These are phyloP conservation scores for Lysandra coridon DNA, from an alignment of 2,888 invertebrate species.

Conservation along the genomic window DNA sequence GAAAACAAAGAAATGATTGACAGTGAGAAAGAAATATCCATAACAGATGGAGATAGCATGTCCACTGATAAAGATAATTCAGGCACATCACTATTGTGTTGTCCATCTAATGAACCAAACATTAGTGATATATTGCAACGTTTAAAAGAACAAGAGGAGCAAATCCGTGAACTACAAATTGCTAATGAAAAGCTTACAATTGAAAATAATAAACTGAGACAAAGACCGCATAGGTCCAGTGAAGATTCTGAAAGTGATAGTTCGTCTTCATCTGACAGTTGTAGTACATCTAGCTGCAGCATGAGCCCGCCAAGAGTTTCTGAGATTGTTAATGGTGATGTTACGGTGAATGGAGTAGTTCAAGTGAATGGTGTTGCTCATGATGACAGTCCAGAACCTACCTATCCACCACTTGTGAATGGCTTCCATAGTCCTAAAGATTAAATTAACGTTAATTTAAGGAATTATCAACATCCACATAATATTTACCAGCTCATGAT, in stretches of 20 bases:
- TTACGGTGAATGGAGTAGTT: constrained; percentile 38
- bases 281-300: constrained; percentile 70
- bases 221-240: constrained; percentile 67
- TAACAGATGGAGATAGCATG: constrained; percentile 62
- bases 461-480: neutral
- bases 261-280: constrained; percentile 70
- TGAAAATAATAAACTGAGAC: constrained; percentile 82
- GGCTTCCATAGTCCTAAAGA: constrained; percentile 60
- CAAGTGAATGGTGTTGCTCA: constrained; percentile 42
- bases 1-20: constrained; percentile 55
- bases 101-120: constrained; percentile 57
- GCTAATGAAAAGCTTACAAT: constrained; percentile 82
- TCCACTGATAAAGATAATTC: constrained; percentile 64
- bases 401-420: constrained; percentile 57
- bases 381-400: constrained; percentile 48
- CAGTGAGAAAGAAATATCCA: constrained; percentile 53
- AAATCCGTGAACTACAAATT: constrained; percentile 80
- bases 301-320: constrained; percentile 53
- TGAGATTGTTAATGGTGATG: constrained; percentile 43
- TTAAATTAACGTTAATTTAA: neutral
- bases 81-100: constrained; percentile 60
- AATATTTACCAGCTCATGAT: neutral
- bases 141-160: constrained; percentile 80
- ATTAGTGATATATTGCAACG: constrained; percentile 61
- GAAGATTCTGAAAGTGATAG: constrained; percentile 83